Conservation (phyloP, 1,140 invertebrate species). For the Trichoplusia ni region DNA sequence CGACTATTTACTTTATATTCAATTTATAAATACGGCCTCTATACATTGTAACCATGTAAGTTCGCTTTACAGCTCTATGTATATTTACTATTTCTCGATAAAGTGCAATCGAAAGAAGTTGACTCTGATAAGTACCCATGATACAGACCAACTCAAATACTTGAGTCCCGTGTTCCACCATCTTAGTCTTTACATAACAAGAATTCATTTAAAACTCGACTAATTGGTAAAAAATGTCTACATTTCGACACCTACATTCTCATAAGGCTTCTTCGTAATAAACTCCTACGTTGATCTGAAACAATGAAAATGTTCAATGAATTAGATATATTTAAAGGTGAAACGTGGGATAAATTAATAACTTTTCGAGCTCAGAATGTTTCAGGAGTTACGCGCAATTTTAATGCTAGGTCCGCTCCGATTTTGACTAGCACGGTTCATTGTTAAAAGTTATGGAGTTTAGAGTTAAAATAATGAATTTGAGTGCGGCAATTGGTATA, state of each 20-base stretch:
- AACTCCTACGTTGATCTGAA: constrained; percentile 80
- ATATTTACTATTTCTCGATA: constrained; percentile 26
- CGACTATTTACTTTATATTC: constrained; percentile 8
- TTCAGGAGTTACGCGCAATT: constrained; percentile 1
- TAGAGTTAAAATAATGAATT: background rate
- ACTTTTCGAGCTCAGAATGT: background rate
- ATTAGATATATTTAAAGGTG: background rate
- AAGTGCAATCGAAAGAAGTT: constrained; percentile 29
- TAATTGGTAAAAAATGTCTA: constrained; percentile 72
- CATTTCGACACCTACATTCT: constrained; percentile 67
- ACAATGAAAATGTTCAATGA: constrained; percentile 43
- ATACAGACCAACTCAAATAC: constrained; percentile 32
- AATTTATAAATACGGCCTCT: constrained; percentile 10
- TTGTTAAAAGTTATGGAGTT: constrained; percentile 2
- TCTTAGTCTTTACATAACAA: constrained; percentile 60
- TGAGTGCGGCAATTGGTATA: background rate
- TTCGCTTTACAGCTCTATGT: constrained; percentile 27
- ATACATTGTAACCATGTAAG: constrained; percentile 10
- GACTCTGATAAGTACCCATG: constrained; percentile 21
- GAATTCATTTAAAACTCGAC: constrained; percentile 56
- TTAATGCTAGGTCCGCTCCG: background rate
- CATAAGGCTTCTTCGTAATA: constrained; percentile 80
- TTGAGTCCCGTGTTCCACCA: constrained; percentile 73
- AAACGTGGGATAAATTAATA: background rate
- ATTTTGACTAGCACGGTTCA: constrained; percentile 3